Evolutionary conservation across 2,888 invertebrate genomes (phyloP).

Genomic region (Drosophila meridionalis): DNA sequence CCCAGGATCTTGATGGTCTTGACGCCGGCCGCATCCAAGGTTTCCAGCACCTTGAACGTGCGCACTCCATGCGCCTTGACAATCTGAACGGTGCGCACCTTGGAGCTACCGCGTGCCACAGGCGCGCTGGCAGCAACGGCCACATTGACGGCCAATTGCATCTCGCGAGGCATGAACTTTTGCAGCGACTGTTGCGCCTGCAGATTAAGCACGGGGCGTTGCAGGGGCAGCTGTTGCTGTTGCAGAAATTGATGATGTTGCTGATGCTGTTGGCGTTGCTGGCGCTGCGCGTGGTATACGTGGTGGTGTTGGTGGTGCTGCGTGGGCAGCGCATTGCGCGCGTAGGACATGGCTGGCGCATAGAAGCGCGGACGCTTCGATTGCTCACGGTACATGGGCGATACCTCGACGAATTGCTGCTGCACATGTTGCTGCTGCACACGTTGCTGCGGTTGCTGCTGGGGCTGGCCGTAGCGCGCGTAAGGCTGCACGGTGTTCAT

Average conservation of each 20-base stretch:
- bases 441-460: conserved; percentile 39
- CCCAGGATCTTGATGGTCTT: conserved; percentile 83
- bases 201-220: conserved; percentile 40
- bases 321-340: conserved; percentile 52
- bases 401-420: conserved; percentile 56
- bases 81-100: conserved; percentile 82
- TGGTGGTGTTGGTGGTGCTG: conserved; percentile 47
- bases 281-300: conserved; percentile 21
- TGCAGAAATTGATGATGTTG: conserved; percentile 19
- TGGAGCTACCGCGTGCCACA: conserved; percentile 55
- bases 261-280: conserved; percentile 23
- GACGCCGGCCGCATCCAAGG: conserved; percentile 74
- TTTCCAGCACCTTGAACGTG: conserved; percentile 80
- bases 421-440: conserved; percentile 31
- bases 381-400: conserved; percentile 73
- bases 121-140: conserved; percentile 57
- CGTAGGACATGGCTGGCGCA: conserved; percentile 68
- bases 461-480: conserved; percentile 72
- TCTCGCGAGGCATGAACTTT: conserved; percentile 76
- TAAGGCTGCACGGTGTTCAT: conserved; percentile 77
- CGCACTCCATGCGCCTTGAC: conserved; percentile 68
- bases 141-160: conserved; percentile 69
- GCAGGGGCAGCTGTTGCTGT: conserved; percentile 4
- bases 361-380: conserved; percentile 68
- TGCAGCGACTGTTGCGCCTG: conserved; percentile 69